Percentiles rank a stretch among this genome's conserved stretches.
phyloP scores from a whole-genome alignment of 2,113 vertebrate genomes.

The Eptesicus fuscus region DNA sequence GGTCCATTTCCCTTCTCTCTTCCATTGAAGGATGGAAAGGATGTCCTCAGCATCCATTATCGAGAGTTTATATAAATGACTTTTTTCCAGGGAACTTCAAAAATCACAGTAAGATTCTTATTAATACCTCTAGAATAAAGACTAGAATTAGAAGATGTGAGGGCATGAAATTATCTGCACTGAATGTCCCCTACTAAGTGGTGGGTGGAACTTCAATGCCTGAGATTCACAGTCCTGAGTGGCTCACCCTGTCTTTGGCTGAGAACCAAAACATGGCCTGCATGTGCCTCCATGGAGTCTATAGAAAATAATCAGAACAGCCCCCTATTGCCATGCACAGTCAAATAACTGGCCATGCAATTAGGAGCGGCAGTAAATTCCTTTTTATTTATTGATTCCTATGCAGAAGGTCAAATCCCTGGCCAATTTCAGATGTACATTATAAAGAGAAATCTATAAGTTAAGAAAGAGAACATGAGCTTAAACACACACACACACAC shows the following conservation, averaged over 20 bases:
- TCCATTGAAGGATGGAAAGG: neutral
- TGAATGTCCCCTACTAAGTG: fast-evolving
- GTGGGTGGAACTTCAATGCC: fast-evolving
- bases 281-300: neutral
- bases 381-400: conserved; percentile 15
- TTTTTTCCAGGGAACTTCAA: neutral
- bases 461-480: neutral
- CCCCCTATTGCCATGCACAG: neutral
- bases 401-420: conserved; percentile 39
- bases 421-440: neutral
- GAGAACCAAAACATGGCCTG: fast-evolving
- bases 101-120: neutral
- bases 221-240: too few relatives aligned
- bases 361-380: neutral
- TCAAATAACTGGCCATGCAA: neutral
- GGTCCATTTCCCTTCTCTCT: neutral
- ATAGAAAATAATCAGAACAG: neutral
- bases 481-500: neutral
- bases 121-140: neutral
- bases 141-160: neutral
- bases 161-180: neutral
- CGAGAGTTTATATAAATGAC: neutral
- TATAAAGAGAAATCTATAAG: neutral
- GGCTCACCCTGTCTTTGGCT: neutral
- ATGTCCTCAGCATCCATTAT: neutral